Percentiles rank a stretch among this genome's conserved stretches.
Evolutionary conservation across 2,113 vertebrate species (phyloP).

Genomic region (Cyphomyrus discorhynchus): DNA sequence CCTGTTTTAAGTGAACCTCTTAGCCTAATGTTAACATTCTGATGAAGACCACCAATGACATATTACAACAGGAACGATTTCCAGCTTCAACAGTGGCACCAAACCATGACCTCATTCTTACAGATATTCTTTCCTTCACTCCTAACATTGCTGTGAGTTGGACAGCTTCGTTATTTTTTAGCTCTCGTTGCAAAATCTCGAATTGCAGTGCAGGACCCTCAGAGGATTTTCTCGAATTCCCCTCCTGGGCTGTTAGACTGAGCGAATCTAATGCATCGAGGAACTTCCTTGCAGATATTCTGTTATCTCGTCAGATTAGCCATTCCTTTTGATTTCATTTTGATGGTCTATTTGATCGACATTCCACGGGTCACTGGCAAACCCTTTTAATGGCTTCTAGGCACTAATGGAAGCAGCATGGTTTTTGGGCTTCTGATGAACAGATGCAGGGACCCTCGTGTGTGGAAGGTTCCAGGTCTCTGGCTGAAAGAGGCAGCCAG

Average conservation of each 20-base stretch:
- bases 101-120: neutral
- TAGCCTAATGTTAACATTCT: neutral
- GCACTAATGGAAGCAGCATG: neutral
- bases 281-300: neutral
- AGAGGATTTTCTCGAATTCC: neutral
- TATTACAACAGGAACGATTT: neutral
- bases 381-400: neutral
- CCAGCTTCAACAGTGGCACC: neutral
- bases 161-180: neutral
- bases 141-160: neutral
- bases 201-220: neutral
- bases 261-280: neutral
- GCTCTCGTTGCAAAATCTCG: neutral
- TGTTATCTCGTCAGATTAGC: neutral
- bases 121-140: neutral
- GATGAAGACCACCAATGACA: neutral
- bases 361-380: neutral
- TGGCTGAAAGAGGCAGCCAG: neutral
- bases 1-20: neutral
- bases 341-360: neutral
- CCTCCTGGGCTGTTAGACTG: neutral
- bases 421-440: neutral
- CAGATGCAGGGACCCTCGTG: neutral
- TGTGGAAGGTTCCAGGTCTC: neutral
- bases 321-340: slow-evolving; percentile 1